phyloP scores from a whole-genome alignment of 2,113 vertebrate genomes.

The Spilogale gracilis region DNA sequence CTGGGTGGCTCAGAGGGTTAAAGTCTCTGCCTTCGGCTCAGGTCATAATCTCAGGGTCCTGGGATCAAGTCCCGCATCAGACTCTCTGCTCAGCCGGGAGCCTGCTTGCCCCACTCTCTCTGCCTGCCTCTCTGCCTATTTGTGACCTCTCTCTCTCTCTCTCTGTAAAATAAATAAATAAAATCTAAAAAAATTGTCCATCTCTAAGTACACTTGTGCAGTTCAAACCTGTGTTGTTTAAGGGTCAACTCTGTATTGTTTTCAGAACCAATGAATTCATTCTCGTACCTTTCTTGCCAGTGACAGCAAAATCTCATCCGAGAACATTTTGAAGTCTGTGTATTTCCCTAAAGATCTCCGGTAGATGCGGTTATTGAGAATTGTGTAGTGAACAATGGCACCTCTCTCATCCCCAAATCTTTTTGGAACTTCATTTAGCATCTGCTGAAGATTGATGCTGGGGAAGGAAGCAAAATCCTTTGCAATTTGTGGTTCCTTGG shows the following conservation, averaged over 20 bases:
- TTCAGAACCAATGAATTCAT: neutral
- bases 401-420: constrained; percentile 91
- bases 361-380: constrained; percentile 92
- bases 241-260: neutral
- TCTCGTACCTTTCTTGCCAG: constrained; percentile 93
- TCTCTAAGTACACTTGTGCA: neutral
- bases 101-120: too few relatives aligned
- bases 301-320: constrained; percentile 95
- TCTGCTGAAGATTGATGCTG: constrained; percentile 90
- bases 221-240: neutral
- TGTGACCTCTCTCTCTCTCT: too few relatives aligned
- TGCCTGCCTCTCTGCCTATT: too few relatives aligned
- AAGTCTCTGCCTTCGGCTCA: too few relatives aligned
- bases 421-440: constrained; percentile 91
- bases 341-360: constrained; percentile 94
- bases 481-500: constrained; percentile 90
- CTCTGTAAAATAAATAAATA: too few relatives aligned
- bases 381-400: constrained; percentile 94
- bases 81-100: too few relatives aligned
- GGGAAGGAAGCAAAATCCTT: constrained; percentile 93
- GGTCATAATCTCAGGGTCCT: too few relatives aligned
- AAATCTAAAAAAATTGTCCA: neutral
- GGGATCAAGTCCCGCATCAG: too few relatives aligned
- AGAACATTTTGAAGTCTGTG: constrained; percentile 99
- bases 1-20: too few relatives aligned